These are phyloP conservation scores for Alouatta palliata DNA, from an alignment of 2,113 vertebrate genomes.

Conservation along the genomic window DNA sequence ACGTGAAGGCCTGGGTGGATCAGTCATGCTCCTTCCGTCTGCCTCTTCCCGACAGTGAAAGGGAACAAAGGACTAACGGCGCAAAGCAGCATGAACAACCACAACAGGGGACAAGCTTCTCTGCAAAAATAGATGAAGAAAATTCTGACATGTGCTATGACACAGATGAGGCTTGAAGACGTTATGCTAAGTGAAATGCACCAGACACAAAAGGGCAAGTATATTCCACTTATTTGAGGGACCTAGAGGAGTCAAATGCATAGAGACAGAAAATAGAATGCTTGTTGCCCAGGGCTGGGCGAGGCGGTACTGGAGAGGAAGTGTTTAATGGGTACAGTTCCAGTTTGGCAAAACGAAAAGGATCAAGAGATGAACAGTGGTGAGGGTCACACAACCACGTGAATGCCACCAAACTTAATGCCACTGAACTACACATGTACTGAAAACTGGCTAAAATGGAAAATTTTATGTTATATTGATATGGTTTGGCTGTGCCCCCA, in stretches of 20 bases:
- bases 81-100: accelerated
- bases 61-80: not conserved
- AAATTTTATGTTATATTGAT: no score
- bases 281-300: not conserved
- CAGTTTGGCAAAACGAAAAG: not conserved
- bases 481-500: no score
- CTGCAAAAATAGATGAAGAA: not conserved
- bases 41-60: not conserved
- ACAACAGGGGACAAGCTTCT: not conserved
- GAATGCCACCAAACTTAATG: not conserved
- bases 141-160: not conserved
- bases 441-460: not conserved
- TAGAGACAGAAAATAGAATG: not conserved
- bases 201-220: not conserved
- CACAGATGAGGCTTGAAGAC: not conserved
- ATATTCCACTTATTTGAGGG: not conserved
- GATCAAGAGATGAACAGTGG: not conserved
- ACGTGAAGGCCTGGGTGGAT: not conserved
- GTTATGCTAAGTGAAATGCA: not conserved
- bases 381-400: not conserved
- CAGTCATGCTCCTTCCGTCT: not conserved
- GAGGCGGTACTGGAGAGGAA: not conserved
- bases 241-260: not conserved
- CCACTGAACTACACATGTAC: not conserved
- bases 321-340: not conserved